phyloP scores from a whole-genome alignment of 1,140 invertebrate species.

The Lethrus apterus region DNA sequence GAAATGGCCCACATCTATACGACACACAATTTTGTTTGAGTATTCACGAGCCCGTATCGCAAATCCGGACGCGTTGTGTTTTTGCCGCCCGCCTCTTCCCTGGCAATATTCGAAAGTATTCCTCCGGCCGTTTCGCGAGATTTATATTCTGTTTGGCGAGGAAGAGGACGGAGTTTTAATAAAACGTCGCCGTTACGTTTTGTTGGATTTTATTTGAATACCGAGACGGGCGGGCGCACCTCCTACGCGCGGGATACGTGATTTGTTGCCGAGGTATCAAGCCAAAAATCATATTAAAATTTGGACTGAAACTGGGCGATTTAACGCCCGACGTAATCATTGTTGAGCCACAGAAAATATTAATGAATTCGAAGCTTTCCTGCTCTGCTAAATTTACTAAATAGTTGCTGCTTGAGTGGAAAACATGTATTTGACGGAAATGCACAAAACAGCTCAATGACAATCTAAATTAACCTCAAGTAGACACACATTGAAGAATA shows the following conservation, averaged over 20 bases:
- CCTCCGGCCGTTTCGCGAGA: slow-evolving; percentile 3
- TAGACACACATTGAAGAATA: no score
- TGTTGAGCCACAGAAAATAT: no score
- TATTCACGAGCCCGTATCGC: slow-evolving; percentile 29
- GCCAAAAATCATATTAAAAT: slow-evolving; percentile 12
- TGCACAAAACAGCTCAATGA: no score
- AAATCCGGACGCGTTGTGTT: slow-evolving; percentile 25
- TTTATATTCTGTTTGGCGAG: slow-evolving; percentile 15
- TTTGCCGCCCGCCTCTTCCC: slow-evolving; percentile 2
- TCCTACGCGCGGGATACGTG: slow-evolving; percentile 4
- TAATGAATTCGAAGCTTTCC: no score
- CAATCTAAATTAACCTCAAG: no score
- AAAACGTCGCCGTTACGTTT: slow-evolving; percentile 3
- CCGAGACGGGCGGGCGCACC: slow-evolving; percentile 12
- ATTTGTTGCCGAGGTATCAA: slow-evolving; percentile 11
- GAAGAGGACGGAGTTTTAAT: slow-evolving; percentile 12
- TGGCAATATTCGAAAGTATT: slow-evolving; percentile 16
- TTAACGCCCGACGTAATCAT: no score
- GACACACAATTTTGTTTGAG: slow-evolving; percentile 34
- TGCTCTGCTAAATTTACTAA: no score
- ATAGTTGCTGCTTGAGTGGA: no score
- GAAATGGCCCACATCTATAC: slow-evolving; percentile 34
- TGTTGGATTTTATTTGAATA: slow-evolving; percentile 17
- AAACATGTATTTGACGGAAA: no score
- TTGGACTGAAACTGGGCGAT: no score